phyloP scores from a whole-genome alignment of 2,797 vertebrate genomes.

The Nasua narica region DNA sequence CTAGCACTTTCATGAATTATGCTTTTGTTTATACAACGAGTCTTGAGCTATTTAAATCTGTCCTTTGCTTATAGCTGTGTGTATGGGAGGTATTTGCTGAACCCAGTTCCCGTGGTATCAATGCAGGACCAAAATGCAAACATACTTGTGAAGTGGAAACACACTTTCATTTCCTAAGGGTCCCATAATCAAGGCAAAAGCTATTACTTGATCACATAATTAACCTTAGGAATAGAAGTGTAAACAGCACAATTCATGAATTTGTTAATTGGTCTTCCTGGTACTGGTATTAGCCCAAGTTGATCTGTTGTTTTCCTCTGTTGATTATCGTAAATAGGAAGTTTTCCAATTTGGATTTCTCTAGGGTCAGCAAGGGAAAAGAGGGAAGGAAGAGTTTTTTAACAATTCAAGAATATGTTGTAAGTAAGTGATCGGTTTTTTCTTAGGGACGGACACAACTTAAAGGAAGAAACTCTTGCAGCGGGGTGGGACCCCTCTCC shows the following conservation, averaged over 20 bases:
- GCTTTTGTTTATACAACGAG: neutral
- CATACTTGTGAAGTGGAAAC: slow-evolving; percentile 56
- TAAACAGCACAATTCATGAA: slow-evolving; percentile 73
- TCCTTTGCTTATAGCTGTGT: neutral
- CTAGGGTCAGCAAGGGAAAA: neutral
- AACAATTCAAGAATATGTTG: neutral
- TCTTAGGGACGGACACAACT: neutral
- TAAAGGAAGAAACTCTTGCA: neutral
- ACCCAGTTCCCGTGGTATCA: neutral
- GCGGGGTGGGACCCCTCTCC: neutral
- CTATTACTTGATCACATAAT: slow-evolving; percentile 73
- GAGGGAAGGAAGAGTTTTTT: neutral
- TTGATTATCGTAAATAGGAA: slow-evolving; percentile 43
- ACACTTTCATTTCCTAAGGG: slow-evolving; percentile 72
- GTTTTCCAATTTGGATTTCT: slow-evolving; percentile 60
- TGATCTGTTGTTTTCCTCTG: slow-evolving; percentile 59
- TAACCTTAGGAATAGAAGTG: slow-evolving; percentile 73
- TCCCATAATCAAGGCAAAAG: slow-evolving; percentile 71
- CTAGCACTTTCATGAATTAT: neutral
- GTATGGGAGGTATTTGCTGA: neutral
- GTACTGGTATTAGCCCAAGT: slow-evolving; percentile 59
- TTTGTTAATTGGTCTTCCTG: slow-evolving; percentile 70
- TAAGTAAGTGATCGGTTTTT: neutral
- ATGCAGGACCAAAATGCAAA: slow-evolving; percentile 46
- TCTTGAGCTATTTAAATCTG: neutral